Conservation (phyloP, 2,888 invertebrate genomes). For the Ceramica pisi region DNA sequence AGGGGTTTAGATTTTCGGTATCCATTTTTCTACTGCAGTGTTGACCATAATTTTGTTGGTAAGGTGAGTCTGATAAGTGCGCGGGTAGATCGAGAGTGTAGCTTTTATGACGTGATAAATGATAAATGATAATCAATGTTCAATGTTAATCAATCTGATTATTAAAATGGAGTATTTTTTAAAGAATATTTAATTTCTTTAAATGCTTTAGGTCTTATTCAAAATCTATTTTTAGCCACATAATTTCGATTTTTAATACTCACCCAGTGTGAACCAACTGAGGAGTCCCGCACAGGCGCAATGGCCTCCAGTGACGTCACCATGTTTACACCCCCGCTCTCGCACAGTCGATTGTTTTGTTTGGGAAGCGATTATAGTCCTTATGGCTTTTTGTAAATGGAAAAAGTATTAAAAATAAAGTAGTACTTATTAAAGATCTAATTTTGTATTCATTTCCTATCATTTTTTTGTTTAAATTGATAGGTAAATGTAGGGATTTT, state of each 20-base stretch:
- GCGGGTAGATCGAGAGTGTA: too few relatives aligned
- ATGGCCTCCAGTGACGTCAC: slow-evolving; percentile 72
- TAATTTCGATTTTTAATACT: slow-evolving; percentile 6
- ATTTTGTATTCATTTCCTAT: neutral
- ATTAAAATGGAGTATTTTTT: too few relatives aligned
- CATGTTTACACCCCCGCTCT: slow-evolving; percentile 59
- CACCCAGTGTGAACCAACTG: slow-evolving; percentile 40
- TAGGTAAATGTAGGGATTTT: too few relatives aligned
- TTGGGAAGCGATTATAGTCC: slow-evolving; percentile 39
- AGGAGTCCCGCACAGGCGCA: slow-evolving; percentile 73
- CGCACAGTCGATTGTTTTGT: slow-evolving; percentile 73
- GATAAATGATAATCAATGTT: too few relatives aligned
- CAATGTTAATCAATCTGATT: too few relatives aligned
- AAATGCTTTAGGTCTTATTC: too few relatives aligned
- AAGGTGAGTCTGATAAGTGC: too few relatives aligned
- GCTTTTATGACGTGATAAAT: too few relatives aligned
- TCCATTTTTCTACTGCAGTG: too few relatives aligned
- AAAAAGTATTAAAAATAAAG: neutral
- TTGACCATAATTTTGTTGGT: too few relatives aligned
- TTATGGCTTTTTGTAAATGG: slow-evolving; percentile 20
- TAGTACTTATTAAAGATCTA: neutral
- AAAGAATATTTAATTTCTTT: too few relatives aligned
- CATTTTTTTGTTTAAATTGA: neutral
- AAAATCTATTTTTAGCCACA: neutral
- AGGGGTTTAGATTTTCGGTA: too few relatives aligned